Evolutionary conservation across 2,888 invertebrate species (phyloP).

Genomic region (Calameuta filiformis): DNA sequence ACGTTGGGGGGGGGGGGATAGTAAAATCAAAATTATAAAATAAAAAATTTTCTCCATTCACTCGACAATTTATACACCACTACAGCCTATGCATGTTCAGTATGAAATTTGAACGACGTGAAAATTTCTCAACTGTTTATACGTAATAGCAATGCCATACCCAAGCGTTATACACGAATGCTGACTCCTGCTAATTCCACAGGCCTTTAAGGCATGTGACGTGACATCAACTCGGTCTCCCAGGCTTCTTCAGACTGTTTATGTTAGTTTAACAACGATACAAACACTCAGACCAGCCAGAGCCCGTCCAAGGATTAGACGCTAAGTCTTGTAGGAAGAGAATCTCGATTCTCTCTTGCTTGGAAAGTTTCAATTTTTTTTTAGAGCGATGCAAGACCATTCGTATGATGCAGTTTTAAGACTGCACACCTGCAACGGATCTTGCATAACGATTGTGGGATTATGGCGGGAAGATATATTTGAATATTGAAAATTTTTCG

Average conservation of each 20-base stretch:
- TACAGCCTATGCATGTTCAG: background rate
- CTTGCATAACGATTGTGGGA: background rate
- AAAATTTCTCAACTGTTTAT: background rate
- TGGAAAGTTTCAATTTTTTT: background rate
- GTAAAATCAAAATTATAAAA: background rate
- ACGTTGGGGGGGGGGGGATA: background rate
- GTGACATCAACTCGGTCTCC: constrained; percentile 25
- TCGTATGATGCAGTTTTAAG: background rate
- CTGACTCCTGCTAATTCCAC: constrained; percentile 22
- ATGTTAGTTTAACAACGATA: constrained; percentile 35
- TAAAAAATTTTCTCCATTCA: background rate
- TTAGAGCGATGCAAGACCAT: background rate
- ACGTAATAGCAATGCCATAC: background rate
- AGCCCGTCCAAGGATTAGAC: background rate
- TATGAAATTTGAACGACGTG: background rate
- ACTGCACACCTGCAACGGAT: background rate
- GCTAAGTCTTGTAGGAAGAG: background rate
- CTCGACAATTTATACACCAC: background rate
- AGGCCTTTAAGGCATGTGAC: constrained; percentile 24
- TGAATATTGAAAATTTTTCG: too few species aligned
- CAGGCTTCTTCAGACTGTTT: constrained; percentile 31
- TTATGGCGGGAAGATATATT: background rate
- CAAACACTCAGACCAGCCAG: constrained; percentile 23
- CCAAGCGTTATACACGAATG: background rate
- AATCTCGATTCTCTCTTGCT: background rate